Base-by-base conservation (phyloP, 2,113 vertebrate genomes). In the Etheostoma cragini region DNA sequence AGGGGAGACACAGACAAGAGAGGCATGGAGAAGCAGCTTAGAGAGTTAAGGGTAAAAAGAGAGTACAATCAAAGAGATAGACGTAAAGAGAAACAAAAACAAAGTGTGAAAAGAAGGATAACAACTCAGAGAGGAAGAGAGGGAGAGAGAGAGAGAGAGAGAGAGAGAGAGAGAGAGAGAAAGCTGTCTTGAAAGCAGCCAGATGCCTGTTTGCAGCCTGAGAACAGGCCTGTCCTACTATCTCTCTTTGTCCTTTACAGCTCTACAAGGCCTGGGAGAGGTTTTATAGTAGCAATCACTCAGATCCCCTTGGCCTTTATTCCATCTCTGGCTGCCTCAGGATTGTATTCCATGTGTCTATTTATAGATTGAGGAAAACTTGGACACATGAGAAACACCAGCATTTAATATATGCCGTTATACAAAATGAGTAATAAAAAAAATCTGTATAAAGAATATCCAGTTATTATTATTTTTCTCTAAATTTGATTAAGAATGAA, bases 251-350 rank as follows among this genome's bases (percentile, higher is more conserved):
- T 88, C 78, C 90, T 94, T 93, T 94, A 94, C 87, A 86, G 77
- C 92, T 86, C 86, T 80, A 77, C 86, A 91, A 91, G 82, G 84
- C 89, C 88, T 89, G 85, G 91, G 91, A 91, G 89, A 91, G 56
- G 57, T 89, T 92, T 92, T 93, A 92, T 89, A 89, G 91, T 76
- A 76, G 90, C 90, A 89, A 90, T 91, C 91, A 90, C 77, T 93
- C 81, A 91, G 85, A 92, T 91, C 78, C 85, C 38, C 57, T 91
- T 91, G 91, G 91, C 90, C 91, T 91, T 91, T 89, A 85, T 83
- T 91, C 90, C 87, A 85, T 88, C 84, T 78, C 87, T 88, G 87
- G 89, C 92, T 90, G 88, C 90, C 82, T 88, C 78, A 73, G 78
- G 81, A 81, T 90, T 85, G 73, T 73, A 73, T 84, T 90, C 84